Evolutionary conservation across 2,797 vertebrate genomes (phyloP).

Genomic region (Channa striata): DNA sequence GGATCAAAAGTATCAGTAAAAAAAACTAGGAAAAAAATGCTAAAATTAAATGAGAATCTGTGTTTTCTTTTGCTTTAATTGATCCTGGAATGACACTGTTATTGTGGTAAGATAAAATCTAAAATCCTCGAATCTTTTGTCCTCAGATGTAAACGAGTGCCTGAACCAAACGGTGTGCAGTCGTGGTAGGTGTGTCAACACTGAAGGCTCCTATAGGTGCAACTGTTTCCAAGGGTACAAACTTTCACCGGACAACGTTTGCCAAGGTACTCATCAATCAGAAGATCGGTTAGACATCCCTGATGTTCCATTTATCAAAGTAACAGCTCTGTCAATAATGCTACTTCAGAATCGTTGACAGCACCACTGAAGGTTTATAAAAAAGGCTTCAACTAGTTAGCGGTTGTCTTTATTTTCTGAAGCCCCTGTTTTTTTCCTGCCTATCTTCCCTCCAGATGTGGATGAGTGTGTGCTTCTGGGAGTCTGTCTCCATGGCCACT

Average conservation of each 20-base stretch:
- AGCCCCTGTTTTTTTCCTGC: slow-evolving; percentile 18
- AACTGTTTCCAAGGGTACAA: slow-evolving; percentile 89
- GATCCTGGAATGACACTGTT: neutral
- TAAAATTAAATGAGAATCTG: too few relatives aligned
- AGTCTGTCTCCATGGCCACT: slow-evolving; percentile 86
- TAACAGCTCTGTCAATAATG: slow-evolving; percentile 40
- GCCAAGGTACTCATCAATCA: slow-evolving; percentile 84
- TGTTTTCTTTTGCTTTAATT: neutral
- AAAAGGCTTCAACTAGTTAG: slow-evolving; percentile 48
- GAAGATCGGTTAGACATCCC: slow-evolving; percentile 21
- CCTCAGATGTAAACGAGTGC: slow-evolving; percentile 90
- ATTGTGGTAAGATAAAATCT: neutral
- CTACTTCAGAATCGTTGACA: slow-evolving; percentile 51
- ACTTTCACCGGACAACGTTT: slow-evolving; percentile 80
- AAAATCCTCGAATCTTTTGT: slow-evolving; percentile 33
- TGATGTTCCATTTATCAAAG: slow-evolving; percentile 16
- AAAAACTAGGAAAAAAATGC: too few relatives aligned
- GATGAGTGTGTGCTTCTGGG: slow-evolving; percentile 86
- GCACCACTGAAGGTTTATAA: slow-evolving; percentile 40
- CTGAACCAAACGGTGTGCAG: slow-evolving; percentile 83
- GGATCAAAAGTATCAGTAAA: too few relatives aligned
- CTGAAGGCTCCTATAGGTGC: slow-evolving; percentile 89
- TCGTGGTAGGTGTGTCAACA: slow-evolving; percentile 88
- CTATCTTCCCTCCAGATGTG: slow-evolving; percentile 81
- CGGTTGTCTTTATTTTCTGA: slow-evolving; percentile 44